Evolutionary conservation across 2,797 vertebrate species (phyloP).

Genomic region (Lacerta viridis): DNA sequence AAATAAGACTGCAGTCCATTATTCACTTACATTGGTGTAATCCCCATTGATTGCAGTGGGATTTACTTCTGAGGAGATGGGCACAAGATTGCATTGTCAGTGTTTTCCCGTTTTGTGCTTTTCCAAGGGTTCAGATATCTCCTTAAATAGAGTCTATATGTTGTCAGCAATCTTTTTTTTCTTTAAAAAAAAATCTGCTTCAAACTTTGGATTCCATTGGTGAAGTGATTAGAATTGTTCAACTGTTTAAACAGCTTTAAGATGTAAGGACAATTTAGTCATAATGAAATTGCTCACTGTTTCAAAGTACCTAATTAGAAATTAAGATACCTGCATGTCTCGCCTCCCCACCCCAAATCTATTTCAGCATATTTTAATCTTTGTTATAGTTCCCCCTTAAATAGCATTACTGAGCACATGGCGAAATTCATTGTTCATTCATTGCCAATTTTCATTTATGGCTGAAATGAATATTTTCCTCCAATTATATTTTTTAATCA

Average conservation of each 20-base stretch:
- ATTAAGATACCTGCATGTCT: constrained; percentile 58
- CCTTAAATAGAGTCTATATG: not conserved
- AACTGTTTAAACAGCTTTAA: constrained; percentile 42
- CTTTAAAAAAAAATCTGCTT: no score
- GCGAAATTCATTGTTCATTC: constrained; percentile 66
- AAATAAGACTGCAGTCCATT: not conserved
- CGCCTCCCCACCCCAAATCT: constrained; percentile 34
- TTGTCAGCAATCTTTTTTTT: not conserved
- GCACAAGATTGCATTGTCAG: not conserved
- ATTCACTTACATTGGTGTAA: not conserved
- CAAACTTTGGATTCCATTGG: constrained; percentile 30
- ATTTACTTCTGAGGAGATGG: not conserved
- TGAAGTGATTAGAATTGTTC: constrained; percentile 43
- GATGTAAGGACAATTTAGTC: constrained; percentile 58
- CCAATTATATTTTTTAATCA: constrained; percentile 77
- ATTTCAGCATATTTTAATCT: constrained; percentile 70
- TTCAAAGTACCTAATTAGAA: constrained; percentile 67
- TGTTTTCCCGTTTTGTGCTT: not conserved
- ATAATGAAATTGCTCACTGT: constrained; percentile 60
- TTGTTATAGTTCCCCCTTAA: constrained; percentile 65
- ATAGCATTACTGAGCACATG: constrained; percentile 60
- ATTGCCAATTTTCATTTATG: constrained; percentile 73
- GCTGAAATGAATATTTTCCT: constrained; percentile 72
- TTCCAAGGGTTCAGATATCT: not conserved
- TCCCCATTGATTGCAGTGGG: not conserved